These are phyloP conservation scores for Eleginops maclovinus DNA, from an alignment of 2,113 vertebrate species.

Conservation along the genomic window DNA sequence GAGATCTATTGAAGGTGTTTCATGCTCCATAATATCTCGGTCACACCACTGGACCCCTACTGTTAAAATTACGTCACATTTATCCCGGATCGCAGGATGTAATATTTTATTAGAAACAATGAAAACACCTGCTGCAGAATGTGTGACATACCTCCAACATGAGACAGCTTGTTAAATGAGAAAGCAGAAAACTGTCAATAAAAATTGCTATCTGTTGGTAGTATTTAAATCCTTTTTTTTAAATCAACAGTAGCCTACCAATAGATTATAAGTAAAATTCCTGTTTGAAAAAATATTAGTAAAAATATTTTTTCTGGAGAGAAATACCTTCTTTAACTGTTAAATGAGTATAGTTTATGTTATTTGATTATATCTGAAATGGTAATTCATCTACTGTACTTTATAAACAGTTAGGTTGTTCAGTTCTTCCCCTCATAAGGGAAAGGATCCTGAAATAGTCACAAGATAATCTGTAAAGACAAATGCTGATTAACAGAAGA, in stretches of 20 bases:
- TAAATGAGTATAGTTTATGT: background rate
- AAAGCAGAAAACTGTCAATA: background rate
- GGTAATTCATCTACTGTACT: background rate
- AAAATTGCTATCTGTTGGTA: background rate
- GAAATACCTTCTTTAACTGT: background rate
- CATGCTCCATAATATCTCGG: background rate
- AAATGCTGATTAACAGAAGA: background rate
- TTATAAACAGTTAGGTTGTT: background rate
- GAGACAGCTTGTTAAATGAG: constrained; percentile 24
- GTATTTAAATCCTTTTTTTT: background rate
- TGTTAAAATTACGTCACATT: constrained; percentile 49
- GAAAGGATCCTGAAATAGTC: background rate
- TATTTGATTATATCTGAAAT: background rate
- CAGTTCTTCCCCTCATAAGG: background rate
- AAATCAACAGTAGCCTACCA: background rate
- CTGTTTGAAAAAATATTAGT: background rate
- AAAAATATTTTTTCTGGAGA: background rate
- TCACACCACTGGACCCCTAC: constrained; percentile 47
- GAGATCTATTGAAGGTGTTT: constrained; percentile 52
- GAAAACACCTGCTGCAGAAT: constrained; percentile 72
- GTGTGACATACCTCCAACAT: constrained; percentile 51
- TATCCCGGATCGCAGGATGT: constrained; percentile 43
- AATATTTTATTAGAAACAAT: constrained; percentile 58
- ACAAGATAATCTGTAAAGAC: background rate
- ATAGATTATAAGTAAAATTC: background rate